These are phyloP conservation scores for Channa maculata DNA, from an alignment of 2,113 vertebrate genomes.

Conservation along the genomic window DNA sequence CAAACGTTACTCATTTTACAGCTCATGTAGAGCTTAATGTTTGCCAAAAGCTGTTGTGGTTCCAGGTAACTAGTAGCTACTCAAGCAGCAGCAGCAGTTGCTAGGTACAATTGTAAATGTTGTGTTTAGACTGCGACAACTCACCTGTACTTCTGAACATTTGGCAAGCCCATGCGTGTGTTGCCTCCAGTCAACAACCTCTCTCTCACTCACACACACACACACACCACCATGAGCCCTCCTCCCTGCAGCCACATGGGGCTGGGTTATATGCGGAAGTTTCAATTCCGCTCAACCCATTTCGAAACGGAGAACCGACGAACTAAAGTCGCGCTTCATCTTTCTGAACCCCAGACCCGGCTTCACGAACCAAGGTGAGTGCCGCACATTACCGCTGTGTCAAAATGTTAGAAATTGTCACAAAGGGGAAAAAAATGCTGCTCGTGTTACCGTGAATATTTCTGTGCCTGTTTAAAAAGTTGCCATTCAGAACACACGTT, in stretches of 20 bases:
- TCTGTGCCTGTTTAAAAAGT: background rate
- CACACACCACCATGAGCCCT: slow-evolving; percentile 36
- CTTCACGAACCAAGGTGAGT: slow-evolving; percentile 65
- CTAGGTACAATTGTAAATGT: no score
- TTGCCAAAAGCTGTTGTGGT: no score
- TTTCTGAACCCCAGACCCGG: slow-evolving; percentile 40
- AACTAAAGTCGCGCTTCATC: slow-evolving; percentile 52
- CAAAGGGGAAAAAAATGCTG: background rate
- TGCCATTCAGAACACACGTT: background rate
- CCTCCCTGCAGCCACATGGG: slow-evolving; percentile 48
- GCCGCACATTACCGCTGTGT: background rate
- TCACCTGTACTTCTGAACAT: no score
- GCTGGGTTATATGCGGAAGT: slow-evolving; percentile 77
- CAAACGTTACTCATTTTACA: no score
- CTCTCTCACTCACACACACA: no score
- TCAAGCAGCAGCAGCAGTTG: no score
- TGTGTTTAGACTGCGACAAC: no score
- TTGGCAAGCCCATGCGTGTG: background rate
- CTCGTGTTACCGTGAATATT: background rate
- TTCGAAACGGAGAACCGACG: slow-evolving; percentile 44
- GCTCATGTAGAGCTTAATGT: no score
- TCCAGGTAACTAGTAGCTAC: no score
- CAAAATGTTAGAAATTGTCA: fast-evolving
- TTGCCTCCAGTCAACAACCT: background rate
- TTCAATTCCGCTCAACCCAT: slow-evolving; percentile 55